phyloP scores from a whole-genome alignment of 1,140 invertebrate genomes.

The Monochamus saltuarius region DNA sequence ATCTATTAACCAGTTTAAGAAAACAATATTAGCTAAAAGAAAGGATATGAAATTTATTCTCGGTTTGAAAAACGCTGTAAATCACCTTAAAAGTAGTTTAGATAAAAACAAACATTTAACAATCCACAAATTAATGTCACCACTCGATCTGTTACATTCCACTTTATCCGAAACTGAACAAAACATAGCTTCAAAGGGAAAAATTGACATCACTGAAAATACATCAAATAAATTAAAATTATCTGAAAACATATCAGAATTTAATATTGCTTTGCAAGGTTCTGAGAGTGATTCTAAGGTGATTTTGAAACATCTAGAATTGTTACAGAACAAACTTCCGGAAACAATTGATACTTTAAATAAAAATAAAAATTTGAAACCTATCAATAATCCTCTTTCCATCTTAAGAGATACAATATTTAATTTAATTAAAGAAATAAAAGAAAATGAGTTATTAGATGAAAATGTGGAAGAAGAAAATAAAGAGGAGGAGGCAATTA shows the following conservation, averaged over 20 bases:
- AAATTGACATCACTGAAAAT: not conserved
- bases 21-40: conserved; percentile 14
- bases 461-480: not conserved
- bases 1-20: conserved; percentile 9
- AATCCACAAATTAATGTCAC: not conserved
- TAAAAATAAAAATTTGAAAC: too few species aligned
- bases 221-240: not conserved
- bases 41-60: conserved; percentile 26
- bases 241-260: too few species aligned
- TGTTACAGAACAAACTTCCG: too few species aligned
- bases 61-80: not conserved
- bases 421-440: conserved; percentile 13
- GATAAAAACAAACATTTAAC: not conserved
- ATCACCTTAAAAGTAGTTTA: not conserved
- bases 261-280: too few species aligned
- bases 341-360: too few species aligned
- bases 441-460: not conserved
- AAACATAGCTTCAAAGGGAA: not conserved
- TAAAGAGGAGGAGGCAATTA: not conserved
- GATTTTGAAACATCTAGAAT: too few species aligned
- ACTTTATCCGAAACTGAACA: conserved; percentile 1
- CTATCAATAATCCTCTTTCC: too few species aligned
- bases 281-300: too few species aligned
- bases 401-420: too few species aligned
- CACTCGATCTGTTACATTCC: not conserved